A percentile compares a stretch with the other conserved stretches of the same genome.
Conservation (phyloP, 2,113 vertebrate species). For the Cyprinodon brontotheroides region DNA sequence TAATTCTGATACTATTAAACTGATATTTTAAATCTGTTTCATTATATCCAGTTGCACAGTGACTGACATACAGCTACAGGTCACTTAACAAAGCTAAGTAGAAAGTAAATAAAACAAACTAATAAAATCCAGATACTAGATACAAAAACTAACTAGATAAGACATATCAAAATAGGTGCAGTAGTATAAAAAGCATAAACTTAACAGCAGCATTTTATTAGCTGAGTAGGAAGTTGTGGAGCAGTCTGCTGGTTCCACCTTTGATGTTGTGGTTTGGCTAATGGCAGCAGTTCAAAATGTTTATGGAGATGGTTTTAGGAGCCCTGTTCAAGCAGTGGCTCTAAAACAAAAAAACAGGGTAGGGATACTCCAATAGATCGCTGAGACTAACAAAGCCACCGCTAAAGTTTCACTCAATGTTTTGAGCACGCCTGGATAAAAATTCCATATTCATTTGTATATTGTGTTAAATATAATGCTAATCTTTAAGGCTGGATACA, state of each 20-base stretch:
- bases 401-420: too few relatives aligned
- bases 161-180: neutral
- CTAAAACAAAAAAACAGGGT: too few relatives aligned
- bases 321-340: neutral
- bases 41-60: neutral
- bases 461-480: neutral
- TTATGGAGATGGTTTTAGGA: neutral
- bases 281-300: neutral
- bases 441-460: too few relatives aligned
- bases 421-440: too few relatives aligned
- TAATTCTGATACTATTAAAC: neutral
- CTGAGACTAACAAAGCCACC: too few relatives aligned
- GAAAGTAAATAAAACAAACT: too few relatives aligned
- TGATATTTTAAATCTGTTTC: slow-evolving; percentile 35
- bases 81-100: too few relatives aligned
- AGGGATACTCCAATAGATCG: too few relatives aligned
- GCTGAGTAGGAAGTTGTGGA: neutral
- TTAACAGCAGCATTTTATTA: neutral
- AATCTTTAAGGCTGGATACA: too few relatives aligned
- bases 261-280: neutral
- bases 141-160: neutral
- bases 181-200: neutral
- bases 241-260: neutral
- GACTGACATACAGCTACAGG: too few relatives aligned
- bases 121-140: neutral